Evolutionary conservation across 2,888 invertebrate genomes (phyloP).

Genomic region (Drosophila subquinaria): DNA sequence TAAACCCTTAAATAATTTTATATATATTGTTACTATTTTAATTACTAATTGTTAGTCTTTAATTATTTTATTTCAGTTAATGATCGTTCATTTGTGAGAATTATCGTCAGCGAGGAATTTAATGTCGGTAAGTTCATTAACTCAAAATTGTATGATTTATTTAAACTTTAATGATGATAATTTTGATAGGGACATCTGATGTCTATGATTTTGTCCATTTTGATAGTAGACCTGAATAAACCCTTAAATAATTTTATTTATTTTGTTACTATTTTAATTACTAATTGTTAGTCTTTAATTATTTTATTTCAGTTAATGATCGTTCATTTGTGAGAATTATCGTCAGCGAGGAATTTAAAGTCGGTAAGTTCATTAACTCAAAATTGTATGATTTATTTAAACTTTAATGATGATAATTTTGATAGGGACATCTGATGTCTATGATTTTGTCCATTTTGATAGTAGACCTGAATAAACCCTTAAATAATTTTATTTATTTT

Average conservation of each 20-base stretch:
- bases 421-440: slow-evolving; percentile 64
- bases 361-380: not conserved
- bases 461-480: not conserved
- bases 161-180: slow-evolving; percentile 41
- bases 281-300: not conserved
- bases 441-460: slow-evolving; percentile 58
- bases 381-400: not conserved
- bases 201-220: slow-evolving; percentile 44
- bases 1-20: accelerated
- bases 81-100: not conserved
- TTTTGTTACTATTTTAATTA: not conserved
- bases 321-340: not conserved
- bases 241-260: not conserved
- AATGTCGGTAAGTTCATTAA: not conserved
- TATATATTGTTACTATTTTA: not conserved
- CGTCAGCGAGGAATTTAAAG: not conserved
- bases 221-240: slow-evolving; percentile 16
- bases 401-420: slow-evolving; percentile 40
- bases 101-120: too few species aligned
- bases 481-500: not conserved
- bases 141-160: not conserved
- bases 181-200: slow-evolving; percentile 60
- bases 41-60: not conserved
- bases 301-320: slow-evolving; percentile 1
- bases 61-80: not conserved